Percentiles rank a stretch among this genome's conserved stretches.
Conservation (phyloP, 2,888 invertebrate species). For the Cantharis flavilabris region DNA sequence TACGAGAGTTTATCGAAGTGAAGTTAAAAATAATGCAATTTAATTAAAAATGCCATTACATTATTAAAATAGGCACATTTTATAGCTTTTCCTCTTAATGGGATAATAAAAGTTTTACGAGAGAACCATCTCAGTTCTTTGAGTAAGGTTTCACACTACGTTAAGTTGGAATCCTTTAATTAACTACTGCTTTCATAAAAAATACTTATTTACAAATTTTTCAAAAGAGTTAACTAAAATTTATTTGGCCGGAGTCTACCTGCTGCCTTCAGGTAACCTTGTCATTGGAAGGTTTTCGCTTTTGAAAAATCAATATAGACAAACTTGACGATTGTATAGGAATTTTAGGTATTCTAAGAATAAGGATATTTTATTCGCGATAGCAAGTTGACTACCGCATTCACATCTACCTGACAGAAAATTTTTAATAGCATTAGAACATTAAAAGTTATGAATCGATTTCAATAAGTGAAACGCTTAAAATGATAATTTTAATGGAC, state of each 20-base stretch:
- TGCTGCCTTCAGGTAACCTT: too few relatives aligned
- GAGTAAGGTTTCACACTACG: background rate
- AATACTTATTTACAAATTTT: background rate
- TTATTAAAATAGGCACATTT: background rate
- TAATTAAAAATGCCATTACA: background rate
- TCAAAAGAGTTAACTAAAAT: background rate
- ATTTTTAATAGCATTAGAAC: background rate
- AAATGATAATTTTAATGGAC: background rate
- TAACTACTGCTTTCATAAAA: background rate
- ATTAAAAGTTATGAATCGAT: background rate
- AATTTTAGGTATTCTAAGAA: background rate
- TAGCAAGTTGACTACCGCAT: background rate
- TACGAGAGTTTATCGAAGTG: background rate
- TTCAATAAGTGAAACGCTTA: background rate
- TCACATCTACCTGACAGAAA: background rate
- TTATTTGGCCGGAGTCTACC: too few relatives aligned
- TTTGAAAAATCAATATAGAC: background rate
- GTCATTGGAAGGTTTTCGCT: too few relatives aligned
- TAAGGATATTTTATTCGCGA: background rate
- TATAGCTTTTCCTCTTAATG: background rate
- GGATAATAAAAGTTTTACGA: background rate
- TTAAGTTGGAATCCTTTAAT: background rate
- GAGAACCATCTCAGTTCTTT: background rate
- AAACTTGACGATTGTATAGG: background rate
- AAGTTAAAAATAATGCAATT: background rate